These are phyloP conservation scores for Etheostoma perlongum DNA, from an alignment of 2,797 vertebrate species.

Conservation along the genomic window DNA sequence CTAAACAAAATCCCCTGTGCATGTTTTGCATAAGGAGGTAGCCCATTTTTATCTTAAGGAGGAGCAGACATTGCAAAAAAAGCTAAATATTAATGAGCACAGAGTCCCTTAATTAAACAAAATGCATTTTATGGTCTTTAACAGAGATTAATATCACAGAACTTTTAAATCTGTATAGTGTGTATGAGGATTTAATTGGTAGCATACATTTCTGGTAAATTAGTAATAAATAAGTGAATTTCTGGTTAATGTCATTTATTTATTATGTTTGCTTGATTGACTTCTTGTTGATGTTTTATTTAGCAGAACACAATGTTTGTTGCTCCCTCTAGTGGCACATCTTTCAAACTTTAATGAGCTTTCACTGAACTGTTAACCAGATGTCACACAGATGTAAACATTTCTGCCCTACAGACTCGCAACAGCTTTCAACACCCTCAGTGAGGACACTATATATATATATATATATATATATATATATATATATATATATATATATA, in stretches of 20 bases:
- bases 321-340: constrained; percentile 68
- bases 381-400: constrained; percentile 11
- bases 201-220: background rate
- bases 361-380: constrained; percentile 34
- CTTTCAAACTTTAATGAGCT: constrained; percentile 55
- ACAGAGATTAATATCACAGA: constrained; percentile 58
- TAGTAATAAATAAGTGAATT: constrained; percentile 3
- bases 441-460: background rate
- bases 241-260: constrained; percentile 14
- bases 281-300: constrained; percentile 47
- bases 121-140: constrained; percentile 46
- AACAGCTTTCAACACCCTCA: background rate
- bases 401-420: constrained; percentile 7
- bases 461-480: no score
- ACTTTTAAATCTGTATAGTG: constrained; percentile 43
- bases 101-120: constrained; percentile 32
- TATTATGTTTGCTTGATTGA: constrained; percentile 31
- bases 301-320: constrained; percentile 43
- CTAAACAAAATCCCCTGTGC: constrained; percentile 61
- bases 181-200: constrained; percentile 6
- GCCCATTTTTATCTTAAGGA: constrained; percentile 53
- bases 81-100: constrained; percentile 58
- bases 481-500: no score
- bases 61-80: constrained; percentile 43
- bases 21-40: constrained; percentile 75